A percentile compares a stretch with the other conserved stretches of the same genome.
These are phyloP conservation scores for Dendroctonus ponderosae DNA, from an alignment of 1,140 invertebrate genomes.

Conservation along the genomic window DNA sequence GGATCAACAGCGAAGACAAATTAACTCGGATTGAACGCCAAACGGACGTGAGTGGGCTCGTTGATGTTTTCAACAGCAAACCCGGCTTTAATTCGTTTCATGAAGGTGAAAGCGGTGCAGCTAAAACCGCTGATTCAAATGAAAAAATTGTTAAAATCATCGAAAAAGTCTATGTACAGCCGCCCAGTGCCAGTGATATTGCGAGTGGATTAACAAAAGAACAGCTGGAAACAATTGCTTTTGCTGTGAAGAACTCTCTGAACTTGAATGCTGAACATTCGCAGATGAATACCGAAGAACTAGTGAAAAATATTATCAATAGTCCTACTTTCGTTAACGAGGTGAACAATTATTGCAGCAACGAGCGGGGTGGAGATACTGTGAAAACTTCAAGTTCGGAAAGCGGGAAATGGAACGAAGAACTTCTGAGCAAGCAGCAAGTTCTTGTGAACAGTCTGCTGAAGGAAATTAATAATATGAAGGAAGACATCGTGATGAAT, in stretches of 20 bases:
- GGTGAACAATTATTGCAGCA: slow-evolving; percentile 35
- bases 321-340: slow-evolving; percentile 41
- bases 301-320: slow-evolving; percentile 49
- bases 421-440: slow-evolving; percentile 36
- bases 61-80: too few relatives aligned
- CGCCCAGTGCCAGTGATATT: slow-evolving; percentile 28
- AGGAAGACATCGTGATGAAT: slow-evolving; percentile 44
- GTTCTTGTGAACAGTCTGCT: slow-evolving; percentile 49
- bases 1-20: too few relatives aligned
- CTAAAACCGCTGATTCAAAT: too few relatives aligned
- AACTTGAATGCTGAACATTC: slow-evolving; percentile 26
- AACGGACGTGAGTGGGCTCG: too few relatives aligned
- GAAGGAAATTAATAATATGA: slow-evolving; percentile 52
- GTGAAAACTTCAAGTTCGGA: background rate
- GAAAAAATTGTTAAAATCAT: slow-evolving; percentile 31
- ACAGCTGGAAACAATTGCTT: slow-evolving; percentile 50
- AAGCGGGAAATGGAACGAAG: slow-evolving; percentile 3
- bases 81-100: too few relatives aligned
- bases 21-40: too few relatives aligned
- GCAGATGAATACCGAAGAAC: slow-evolving; percentile 36
- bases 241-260: slow-evolving; percentile 42
- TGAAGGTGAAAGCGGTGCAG: too few relatives aligned
- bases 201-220: slow-evolving; percentile 43
- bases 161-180: slow-evolving; percentile 27
- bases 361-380: background rate